Percentiles rank a stretch among this genome's conserved stretches.
phyloP scores from a whole-genome alignment of 2,888 invertebrate species.

The Nomada ruficornis region DNA sequence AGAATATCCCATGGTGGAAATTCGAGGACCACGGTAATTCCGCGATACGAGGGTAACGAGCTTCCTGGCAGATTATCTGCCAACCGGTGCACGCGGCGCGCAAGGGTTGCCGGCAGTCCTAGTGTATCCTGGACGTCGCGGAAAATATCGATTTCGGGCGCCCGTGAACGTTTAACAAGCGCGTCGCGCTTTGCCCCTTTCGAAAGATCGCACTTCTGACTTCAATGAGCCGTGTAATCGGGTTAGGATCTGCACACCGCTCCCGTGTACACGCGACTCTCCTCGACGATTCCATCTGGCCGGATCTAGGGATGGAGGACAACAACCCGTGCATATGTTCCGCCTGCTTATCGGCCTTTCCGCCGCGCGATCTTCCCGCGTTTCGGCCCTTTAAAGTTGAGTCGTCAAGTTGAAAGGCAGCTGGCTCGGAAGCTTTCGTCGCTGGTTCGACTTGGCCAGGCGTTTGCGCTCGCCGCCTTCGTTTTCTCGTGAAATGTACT shows the following conservation, averaged over 20 bases:
- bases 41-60: slow-evolving; percentile 75
- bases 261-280: slow-evolving; percentile 71
- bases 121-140: slow-evolving; percentile 65
- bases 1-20: slow-evolving; percentile 53
- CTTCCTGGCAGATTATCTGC: slow-evolving; percentile 76
- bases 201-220: slow-evolving; percentile 83
- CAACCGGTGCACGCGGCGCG: slow-evolving; percentile 34
- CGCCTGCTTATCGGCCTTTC: slow-evolving; percentile 4
- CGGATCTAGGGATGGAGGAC: slow-evolving; percentile 32
- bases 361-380: slow-evolving; percentile 5
- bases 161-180: slow-evolving; percentile 78
- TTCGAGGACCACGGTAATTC: slow-evolving; percentile 70
- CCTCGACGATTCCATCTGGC: slow-evolving; percentile 79
- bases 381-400: not conserved
- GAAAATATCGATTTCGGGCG: slow-evolving; percentile 78
- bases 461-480: not conserved
- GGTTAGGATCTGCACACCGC: slow-evolving; percentile 81
- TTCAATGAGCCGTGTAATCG: slow-evolving; percentile 84
- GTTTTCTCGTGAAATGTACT: not conserved
- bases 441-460: slow-evolving; percentile 1
- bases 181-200: slow-evolving; percentile 80
- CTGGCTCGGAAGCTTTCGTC: slow-evolving; percentile 28
- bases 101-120: slow-evolving; percentile 61
- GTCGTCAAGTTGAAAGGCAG: not conserved
- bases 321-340: slow-evolving; percentile 45